These are phyloP conservation scores for Oceanodroma tethys DNA, from an alignment of 2,113 vertebrate species.

Conservation along the genomic window DNA sequence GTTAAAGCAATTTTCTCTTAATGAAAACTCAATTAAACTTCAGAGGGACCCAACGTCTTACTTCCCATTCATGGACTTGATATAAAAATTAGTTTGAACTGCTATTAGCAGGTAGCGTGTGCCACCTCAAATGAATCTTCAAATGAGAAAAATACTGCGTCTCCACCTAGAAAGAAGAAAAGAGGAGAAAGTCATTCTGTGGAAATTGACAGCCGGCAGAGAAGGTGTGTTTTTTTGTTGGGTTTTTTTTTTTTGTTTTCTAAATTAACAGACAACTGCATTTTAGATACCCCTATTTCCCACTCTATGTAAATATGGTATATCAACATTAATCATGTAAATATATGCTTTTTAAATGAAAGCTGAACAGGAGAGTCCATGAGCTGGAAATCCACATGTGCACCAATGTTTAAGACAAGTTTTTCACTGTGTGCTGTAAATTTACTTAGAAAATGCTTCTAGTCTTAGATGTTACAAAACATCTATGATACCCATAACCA, in stretches of 20 bases:
- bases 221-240: not conserved
- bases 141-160: constrained; percentile 81
- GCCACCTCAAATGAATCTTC: constrained; percentile 84
- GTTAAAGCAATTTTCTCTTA: constrained; percentile 77
- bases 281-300: constrained; percentile 70
- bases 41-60: constrained; percentile 78
- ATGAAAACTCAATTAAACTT: constrained; percentile 79
- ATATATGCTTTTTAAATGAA: constrained; percentile 77
- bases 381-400: constrained; percentile 86
- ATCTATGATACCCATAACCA: constrained; percentile 44
- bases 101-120: constrained; percentile 78
- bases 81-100: constrained; percentile 83
- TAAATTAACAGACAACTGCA: constrained; percentile 56
- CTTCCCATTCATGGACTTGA: constrained; percentile 78
- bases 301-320: constrained; percentile 74
- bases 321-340: constrained; percentile 76
- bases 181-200: constrained; percentile 64
- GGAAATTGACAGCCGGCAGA: not conserved
- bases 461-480: constrained; percentile 32
- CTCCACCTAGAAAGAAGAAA: constrained; percentile 86
- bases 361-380: constrained; percentile 82
- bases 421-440: constrained; percentile 49
- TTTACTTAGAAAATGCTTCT: constrained; percentile 64
- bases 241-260: not conserved
- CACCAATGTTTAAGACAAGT: constrained; percentile 73